Conservation (phyloP, 2,797 vertebrate genomes). For the Pipistrellus pygmaeus region DNA sequence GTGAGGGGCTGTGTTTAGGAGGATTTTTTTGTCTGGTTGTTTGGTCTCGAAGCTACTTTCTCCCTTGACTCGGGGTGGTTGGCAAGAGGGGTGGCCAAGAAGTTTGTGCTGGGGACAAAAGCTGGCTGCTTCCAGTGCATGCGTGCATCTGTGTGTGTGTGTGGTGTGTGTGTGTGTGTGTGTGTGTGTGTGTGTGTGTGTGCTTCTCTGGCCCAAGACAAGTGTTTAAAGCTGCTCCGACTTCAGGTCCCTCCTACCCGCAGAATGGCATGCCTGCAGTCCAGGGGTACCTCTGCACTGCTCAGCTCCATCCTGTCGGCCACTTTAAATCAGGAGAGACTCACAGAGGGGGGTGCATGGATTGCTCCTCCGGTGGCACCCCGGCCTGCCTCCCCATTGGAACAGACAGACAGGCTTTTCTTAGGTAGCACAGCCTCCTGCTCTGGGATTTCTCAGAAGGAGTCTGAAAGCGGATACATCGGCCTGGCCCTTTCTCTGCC, state of each 20-base stretch:
- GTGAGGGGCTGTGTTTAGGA: neutral
- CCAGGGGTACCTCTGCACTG: neutral
- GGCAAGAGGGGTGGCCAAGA: neutral
- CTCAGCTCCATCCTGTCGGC: slow-evolving; percentile 53
- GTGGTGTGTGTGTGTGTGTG: neutral
- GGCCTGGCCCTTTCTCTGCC: slow-evolving; percentile 86
- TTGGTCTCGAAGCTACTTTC: neutral
- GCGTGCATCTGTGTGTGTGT: neutral
- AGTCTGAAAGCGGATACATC: slow-evolving; percentile 87
- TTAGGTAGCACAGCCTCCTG: slow-evolving; percentile 82
- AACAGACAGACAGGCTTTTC: slow-evolving; percentile 81
- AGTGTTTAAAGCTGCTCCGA: slow-evolving; percentile 45
- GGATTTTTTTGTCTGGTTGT: neutral
- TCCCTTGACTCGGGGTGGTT: neutral
- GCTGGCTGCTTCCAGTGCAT: neutral
- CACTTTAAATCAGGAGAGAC: slow-evolving; percentile 58
- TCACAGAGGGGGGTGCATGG: slow-evolving; percentile 35
- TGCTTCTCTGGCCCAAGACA: neutral
- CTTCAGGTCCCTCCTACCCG: neutral
- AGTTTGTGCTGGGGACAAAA: accelerated
- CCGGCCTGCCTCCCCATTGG: slow-evolving; percentile 24
- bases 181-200: no score
- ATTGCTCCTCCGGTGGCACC: slow-evolving; percentile 66
- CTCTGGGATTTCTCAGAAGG: slow-evolving; percentile 80
- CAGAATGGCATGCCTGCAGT: neutral